phyloP scores from a whole-genome alignment of 2,888 invertebrate genomes.

The Torymus auratus region DNA sequence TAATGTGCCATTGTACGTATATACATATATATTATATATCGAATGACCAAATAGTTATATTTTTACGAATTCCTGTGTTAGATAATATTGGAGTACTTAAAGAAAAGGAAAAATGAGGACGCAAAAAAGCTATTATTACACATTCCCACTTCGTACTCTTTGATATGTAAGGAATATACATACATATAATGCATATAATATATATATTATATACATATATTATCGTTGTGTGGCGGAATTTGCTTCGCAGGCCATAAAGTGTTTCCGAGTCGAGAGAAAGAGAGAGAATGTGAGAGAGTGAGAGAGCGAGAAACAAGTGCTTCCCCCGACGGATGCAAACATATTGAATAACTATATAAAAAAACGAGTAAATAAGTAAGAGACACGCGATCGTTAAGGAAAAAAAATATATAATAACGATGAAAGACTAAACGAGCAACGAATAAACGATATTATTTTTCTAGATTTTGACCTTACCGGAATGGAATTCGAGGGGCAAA shows the following conservation, averaged over 20 bases:
- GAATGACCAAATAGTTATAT: slow-evolving; percentile 61
- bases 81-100: slow-evolving; percentile 54
- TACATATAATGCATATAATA: slow-evolving; percentile 14
- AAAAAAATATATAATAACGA: slow-evolving; percentile 35
- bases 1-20: slow-evolving; percentile 60
- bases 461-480: slow-evolving; percentile 42
- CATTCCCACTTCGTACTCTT: slow-evolving; percentile 30
- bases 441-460: slow-evolving; percentile 65
- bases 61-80: slow-evolving; percentile 59
- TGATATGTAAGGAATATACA: slow-evolving; percentile 35
- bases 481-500: neutral
- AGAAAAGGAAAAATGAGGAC: slow-evolving; percentile 11
- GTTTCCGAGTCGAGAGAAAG: slow-evolving; percentile 29
- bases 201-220: slow-evolving; percentile 24
- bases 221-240: slow-evolving; percentile 19
- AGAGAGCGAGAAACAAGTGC: neutral
- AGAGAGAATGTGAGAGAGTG: neutral
- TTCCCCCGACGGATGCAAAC: slow-evolving; percentile 21
- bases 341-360: slow-evolving; percentile 14
- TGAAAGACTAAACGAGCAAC: slow-evolving; percentile 65
- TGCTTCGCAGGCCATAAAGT: slow-evolving; percentile 48
- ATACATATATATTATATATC: slow-evolving; percentile 32
- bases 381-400: slow-evolving; percentile 11
- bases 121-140: neutral
- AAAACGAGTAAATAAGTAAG: slow-evolving; percentile 22